These are phyloP conservation scores for Rhinoderma darwinii DNA, from an alignment of 2,113 vertebrate species.

Conservation along the genomic window DNA sequence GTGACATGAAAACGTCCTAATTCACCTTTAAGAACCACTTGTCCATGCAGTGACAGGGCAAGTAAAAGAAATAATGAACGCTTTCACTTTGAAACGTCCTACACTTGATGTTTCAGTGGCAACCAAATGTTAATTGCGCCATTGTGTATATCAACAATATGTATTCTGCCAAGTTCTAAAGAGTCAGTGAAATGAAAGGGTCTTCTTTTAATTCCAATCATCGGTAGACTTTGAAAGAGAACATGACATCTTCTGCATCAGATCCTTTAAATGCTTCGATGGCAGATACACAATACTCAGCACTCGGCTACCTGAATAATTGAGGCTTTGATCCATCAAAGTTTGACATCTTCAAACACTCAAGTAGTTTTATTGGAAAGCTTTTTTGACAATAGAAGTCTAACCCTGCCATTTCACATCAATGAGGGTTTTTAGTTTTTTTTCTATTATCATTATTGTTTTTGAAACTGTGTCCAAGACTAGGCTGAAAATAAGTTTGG, in stretches of 20 bases:
- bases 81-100: constrained; percentile 39
- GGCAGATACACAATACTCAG: constrained; percentile 71
- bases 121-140: constrained; percentile 68
- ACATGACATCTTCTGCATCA: constrained; percentile 69
- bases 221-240: constrained; percentile 72
- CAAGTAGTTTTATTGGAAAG: constrained; percentile 75
- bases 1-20: neutral
- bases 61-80: constrained; percentile 18
- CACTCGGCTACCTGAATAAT: constrained; percentile 76
- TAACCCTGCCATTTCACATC: constrained; percentile 73
- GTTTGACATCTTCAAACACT: constrained; percentile 75
- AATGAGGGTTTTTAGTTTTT: constrained; percentile 64
- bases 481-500: constrained; percentile 64
- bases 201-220: constrained; percentile 75
- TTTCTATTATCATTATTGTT: constrained; percentile 37
- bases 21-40: constrained; percentile 21
- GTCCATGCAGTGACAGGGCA: neutral
- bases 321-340: constrained; percentile 80
- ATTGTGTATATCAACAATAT: constrained; percentile 63
- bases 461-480: constrained; percentile 62
- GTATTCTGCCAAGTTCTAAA: constrained; percentile 66
- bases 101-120: constrained; percentile 64
- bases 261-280: constrained; percentile 71
- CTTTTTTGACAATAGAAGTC: constrained; percentile 68
- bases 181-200: constrained; percentile 70